phyloP scores from a whole-genome alignment of 2,113 vertebrate species.

The Pachyramphus minor region DNA sequence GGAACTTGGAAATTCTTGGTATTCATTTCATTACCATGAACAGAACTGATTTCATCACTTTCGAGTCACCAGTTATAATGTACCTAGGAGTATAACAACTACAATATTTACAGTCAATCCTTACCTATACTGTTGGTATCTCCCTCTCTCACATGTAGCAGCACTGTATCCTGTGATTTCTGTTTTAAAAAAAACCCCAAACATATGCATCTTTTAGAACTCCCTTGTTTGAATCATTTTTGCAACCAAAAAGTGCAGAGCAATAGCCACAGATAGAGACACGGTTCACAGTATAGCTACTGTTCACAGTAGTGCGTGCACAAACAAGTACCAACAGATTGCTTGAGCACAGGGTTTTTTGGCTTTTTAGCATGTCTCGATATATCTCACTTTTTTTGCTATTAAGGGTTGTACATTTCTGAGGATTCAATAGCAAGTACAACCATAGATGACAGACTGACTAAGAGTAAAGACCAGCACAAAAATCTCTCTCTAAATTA shows the following conservation, averaged over 20 bases:
- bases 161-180: not conserved
- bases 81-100: fast-evolving
- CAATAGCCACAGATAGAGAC: not conserved
- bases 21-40: not conserved
- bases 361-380: not conserved
- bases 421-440: not conserved
- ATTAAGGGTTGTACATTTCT: not conserved
- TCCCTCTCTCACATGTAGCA: not conserved
- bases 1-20: not conserved
- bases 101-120: not conserved
- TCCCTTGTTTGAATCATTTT: not conserved
- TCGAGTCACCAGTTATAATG: not conserved
- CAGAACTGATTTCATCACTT: not conserved
- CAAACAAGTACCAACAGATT: not conserved
- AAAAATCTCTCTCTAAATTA: not conserved
- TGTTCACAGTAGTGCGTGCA: not conserved
- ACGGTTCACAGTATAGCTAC: no score
- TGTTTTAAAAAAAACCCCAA: not conserved
- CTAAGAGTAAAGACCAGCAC: not conserved
- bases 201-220: not conserved
- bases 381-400: not conserved
- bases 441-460: not conserved
- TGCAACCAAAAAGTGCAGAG: not conserved
- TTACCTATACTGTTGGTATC: not conserved
- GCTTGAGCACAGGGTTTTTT: not conserved